Evolutionary conservation across 2,797 vertebrate species (phyloP), one percentile per base, ranked within the genome.

Genomic region (Philypnodon macrostomus): DNA sequence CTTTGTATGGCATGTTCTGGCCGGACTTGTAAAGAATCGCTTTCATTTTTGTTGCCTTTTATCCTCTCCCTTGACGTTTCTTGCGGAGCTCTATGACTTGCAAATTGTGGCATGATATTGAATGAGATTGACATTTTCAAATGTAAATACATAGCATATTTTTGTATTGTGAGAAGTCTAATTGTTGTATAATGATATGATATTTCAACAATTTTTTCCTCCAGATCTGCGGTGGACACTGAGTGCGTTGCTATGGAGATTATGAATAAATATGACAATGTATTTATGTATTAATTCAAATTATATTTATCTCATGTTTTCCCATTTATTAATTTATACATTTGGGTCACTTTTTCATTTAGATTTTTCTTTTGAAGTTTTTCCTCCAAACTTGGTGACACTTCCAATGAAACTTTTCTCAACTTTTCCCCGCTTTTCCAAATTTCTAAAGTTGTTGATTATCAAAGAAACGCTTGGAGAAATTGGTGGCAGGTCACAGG

Each of bases 111-210:
- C 0, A 11, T 82, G 81, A 89, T 77, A 58, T 59, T 80, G 73
- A 89, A 67, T 17, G 31, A 63, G 62, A 87, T 81, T 73, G 82
- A 83, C 84, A 80, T 79, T 77, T 76, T 77, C 42, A 63, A 56
- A 87, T 74, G 81, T 85, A 80, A 83, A 86, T 78, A 77, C 71
- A 84, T 77, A 80, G 65, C 83, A 75, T 81, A 75, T 73, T 80
- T 44, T 81, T 63, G 56, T 53, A 55, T 66, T 67, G 67, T 19
- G 44, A 72, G 39, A 53, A 63, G 66, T 72, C 65, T 86, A 84
- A 87, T 86, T 85, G 80, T 79, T 52, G 66, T 81, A 77, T 76
- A 80, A 85, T 84, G 47, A 81, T 18, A 30, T 30, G 39, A 27
- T 71, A 71, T 75, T 73, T 70, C 41, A 42, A 35, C 36, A 59